Conservation (phyloP, 53 echinoderm and acorn worm genomes). For the Paracentrotus lividus region DNA sequence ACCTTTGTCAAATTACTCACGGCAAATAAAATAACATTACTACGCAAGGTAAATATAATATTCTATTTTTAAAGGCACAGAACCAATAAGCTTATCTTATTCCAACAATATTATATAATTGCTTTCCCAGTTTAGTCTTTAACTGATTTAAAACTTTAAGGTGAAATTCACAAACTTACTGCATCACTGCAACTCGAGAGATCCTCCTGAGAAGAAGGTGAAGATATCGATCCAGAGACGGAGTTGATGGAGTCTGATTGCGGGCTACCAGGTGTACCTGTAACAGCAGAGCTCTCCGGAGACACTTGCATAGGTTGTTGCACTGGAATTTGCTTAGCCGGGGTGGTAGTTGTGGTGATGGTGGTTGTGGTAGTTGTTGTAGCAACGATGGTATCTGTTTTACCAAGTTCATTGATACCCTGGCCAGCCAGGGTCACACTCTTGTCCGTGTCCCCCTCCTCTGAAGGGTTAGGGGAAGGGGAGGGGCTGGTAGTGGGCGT, state of each 20-base stretch:
- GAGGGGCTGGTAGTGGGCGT: slow-evolving; percentile 29
- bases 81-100: not conserved
- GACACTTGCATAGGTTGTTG: not conserved
- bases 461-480: slow-evolving; percentile 15
- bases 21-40: not conserved
- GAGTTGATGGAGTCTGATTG: slow-evolving; percentile 75
- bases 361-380: slow-evolving; percentile 5
- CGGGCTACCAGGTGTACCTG: slow-evolving; percentile 5
- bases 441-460: slow-evolving; percentile 51
- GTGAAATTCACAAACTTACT: slow-evolving; percentile 71
- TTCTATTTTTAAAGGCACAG: not conserved
- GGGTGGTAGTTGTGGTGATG: slow-evolving; percentile 20
- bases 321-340: not conserved
- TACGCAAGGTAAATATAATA: not conserved
- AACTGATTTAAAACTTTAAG: not conserved
- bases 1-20: not conserved
- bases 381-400: slow-evolving; percentile 46
- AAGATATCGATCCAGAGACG: slow-evolving; percentile 68
- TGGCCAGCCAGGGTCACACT: slow-evolving; percentile 64
- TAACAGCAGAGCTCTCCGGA: slow-evolving; percentile 40
- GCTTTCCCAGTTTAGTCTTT: not conserved
- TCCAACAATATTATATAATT: not conserved
- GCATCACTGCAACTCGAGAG: slow-evolving; percentile 93
- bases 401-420: slow-evolving; percentile 58
- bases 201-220: slow-evolving; percentile 87